Evolutionary conservation across 2,797 vertebrate species (phyloP).

Genomic region (Falco cherrug): DNA sequence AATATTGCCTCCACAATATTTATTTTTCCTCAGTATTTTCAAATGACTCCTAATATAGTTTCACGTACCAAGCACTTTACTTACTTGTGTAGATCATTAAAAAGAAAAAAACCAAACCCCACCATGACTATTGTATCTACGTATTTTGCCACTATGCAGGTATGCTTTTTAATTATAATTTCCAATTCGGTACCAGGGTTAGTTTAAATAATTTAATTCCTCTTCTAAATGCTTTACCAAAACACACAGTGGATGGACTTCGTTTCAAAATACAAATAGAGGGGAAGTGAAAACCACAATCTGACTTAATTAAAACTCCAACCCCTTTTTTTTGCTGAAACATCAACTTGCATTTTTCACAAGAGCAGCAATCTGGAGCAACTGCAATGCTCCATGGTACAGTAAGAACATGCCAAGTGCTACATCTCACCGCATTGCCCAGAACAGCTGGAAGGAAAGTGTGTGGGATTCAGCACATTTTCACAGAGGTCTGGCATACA

Average conservation of each 20-base stretch:
- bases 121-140: background rate
- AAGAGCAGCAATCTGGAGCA: background rate
- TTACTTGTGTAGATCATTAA: background rate
- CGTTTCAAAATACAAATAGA: conserved; percentile 13
- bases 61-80: background rate
- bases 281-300: background rate
- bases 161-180: background rate
- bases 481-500: background rate
- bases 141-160: background rate
- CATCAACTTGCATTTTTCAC: background rate
- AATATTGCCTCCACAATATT: too few species aligned
- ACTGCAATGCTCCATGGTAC: background rate
- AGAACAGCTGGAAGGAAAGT: background rate
- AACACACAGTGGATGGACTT: conserved; percentile 2
- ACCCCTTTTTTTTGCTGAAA: background rate
- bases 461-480: background rate
- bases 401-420: background rate
- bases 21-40: background rate
- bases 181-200: background rate
- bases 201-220: background rate
- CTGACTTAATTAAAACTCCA: conserved; percentile 8
- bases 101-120: background rate
- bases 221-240: background rate
- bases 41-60: background rate
- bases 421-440: background rate